A percentile compares a stretch with the other conserved stretches of the same genome.
Evolutionary conservation across 1,140 invertebrate species (phyloP).

Genomic region (Gonioctena quinquepunctata): DNA sequence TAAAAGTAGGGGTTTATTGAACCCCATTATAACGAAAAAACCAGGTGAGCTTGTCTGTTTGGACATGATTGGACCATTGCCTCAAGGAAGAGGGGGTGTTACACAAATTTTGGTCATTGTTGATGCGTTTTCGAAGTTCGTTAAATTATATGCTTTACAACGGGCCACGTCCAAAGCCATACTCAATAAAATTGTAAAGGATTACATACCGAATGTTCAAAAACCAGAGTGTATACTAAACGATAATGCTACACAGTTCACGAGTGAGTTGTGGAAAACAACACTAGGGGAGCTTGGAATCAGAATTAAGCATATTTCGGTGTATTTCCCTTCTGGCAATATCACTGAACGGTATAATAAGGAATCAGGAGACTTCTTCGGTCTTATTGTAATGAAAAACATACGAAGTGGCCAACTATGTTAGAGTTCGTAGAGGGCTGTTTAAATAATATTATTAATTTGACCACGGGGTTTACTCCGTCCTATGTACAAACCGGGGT

Average conservation of each 20-base stretch:
- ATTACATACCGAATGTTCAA: constrained; percentile 2
- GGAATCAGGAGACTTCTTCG: constrained; percentile 13
- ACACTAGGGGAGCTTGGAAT: not conserved
- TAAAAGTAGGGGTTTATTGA: not conserved
- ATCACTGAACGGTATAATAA: not conserved
- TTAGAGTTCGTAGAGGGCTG: not conserved
- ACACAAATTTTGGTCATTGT: not conserved
- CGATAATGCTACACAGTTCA: constrained; percentile 11
- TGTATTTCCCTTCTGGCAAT: constrained; percentile 18
- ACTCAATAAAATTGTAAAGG: not conserved
- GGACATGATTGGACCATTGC: not conserved
- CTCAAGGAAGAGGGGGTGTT: not conserved
- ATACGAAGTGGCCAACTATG: constrained; percentile 9
- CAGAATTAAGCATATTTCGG: not conserved
- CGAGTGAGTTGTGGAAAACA: not conserved
- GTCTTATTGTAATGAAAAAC: constrained; percentile 9
- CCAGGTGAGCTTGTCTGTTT: not conserved
- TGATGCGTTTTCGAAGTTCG: constrained; percentile 9
- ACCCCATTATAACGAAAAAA: not conserved
- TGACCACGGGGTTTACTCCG: constrained; percentile 8
- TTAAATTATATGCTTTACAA: constrained; percentile 3
- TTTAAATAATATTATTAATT: constrained; percentile 2
- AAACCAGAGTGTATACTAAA: not conserved
- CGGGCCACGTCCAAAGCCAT: not conserved
- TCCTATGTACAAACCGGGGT: no score